Percentiles rank a stretch among this genome's conserved stretches.
These are phyloP conservation scores for Gallinago stenura DNA, from an alignment of 2,797 vertebrate genomes.

Conservation along the genomic window DNA sequence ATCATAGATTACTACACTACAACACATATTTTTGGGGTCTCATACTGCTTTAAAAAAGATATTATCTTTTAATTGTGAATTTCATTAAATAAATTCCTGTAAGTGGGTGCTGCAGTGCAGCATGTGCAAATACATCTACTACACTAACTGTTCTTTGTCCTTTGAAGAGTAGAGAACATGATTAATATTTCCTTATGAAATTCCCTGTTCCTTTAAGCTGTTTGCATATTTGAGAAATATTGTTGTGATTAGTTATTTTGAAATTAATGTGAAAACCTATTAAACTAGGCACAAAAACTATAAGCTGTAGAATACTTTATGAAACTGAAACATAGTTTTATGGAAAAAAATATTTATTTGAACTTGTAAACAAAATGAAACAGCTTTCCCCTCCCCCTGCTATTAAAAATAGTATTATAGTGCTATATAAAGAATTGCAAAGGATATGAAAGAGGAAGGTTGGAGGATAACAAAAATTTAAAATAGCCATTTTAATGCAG, in stretches of 20 bases:
- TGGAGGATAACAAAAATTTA: not conserved
- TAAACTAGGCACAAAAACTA: not conserved
- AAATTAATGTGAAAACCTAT: not conserved
- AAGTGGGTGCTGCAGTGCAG: rapidly evolving
- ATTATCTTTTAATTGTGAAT: not conserved
- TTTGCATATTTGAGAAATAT: not conserved
- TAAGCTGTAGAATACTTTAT: not conserved
- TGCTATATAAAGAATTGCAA: not conserved
- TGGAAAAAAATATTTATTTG: not conserved
- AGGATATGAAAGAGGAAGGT: not conserved
- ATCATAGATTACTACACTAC: not conserved
- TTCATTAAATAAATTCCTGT: not conserved
- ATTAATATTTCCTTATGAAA: not conserved
- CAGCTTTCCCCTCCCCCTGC: rapidly evolving
- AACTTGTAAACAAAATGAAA: not conserved
- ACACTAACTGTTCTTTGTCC: not conserved
- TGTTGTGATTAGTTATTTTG: not conserved
- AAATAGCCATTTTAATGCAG: not conserved
- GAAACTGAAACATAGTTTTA: not conserved
- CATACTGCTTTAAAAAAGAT: not conserved
- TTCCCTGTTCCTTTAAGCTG: not conserved
- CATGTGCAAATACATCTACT: not conserved
- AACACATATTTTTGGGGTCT: not conserved
- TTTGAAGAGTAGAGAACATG: not conserved
- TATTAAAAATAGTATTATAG: not conserved